Percentiles rank a stretch among this genome's conserved stretches.
Conservation (phyloP, 2,113 vertebrate species). For the Haliaeetus leucogaster region DNA sequence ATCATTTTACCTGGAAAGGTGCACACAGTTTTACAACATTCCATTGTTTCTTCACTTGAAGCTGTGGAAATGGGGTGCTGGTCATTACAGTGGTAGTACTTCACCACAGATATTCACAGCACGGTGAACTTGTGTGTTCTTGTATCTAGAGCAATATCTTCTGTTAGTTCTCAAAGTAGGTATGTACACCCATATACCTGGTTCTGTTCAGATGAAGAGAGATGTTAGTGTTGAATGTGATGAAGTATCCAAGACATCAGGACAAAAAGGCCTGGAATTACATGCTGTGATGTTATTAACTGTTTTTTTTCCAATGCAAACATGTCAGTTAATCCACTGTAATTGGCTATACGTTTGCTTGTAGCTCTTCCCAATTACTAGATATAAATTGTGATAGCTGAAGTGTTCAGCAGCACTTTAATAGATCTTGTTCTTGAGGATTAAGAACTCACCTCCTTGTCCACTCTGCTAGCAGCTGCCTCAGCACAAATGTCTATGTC, state of each 20-base stretch:
- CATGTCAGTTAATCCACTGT: background rate
- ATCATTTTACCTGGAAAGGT: background rate
- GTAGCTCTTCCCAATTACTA: background rate
- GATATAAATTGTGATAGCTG: background rate
- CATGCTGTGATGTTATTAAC: background rate
- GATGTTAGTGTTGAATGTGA: background rate
- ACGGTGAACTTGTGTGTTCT: background rate
- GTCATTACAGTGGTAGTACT: background rate
- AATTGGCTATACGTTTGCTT: accelerated
- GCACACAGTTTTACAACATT: background rate
- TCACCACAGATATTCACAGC: background rate
- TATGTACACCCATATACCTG: background rate
- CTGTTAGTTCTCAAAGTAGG: background rate
- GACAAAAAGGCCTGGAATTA: background rate
- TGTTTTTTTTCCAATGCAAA: background rate
- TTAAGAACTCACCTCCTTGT: background rate
- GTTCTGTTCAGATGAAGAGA: background rate
- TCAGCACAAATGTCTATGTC: background rate
- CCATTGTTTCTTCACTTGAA: background rate
- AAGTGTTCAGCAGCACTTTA: background rate
- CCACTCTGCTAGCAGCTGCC: background rate
- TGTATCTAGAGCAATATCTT: background rate
- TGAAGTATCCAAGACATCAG: background rate
- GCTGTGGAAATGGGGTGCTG: background rate
- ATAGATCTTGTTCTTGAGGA: background rate